A percentile compares a stretch with the other conserved stretches of the same genome.
Evolutionary conservation across 2,888 invertebrate genomes (phyloP).

Genomic region (Nyleta sp.): DNA sequence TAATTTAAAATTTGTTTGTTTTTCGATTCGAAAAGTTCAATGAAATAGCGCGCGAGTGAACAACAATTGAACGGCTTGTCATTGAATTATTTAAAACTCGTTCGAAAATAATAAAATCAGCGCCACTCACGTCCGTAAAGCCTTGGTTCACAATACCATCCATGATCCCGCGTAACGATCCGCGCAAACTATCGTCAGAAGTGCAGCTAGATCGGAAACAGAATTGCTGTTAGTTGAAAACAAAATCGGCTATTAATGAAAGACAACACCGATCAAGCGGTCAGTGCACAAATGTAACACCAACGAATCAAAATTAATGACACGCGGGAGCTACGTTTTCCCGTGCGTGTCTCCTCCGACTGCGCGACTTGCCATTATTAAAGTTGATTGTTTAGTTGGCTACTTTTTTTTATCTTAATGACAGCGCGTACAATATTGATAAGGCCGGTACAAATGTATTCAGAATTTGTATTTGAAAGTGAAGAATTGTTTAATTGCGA

Average conservation of each 20-base stretch:
- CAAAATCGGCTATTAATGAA: neutral
- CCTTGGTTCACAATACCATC: constrained; percentile 29
- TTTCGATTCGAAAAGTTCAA: too few relatives aligned
- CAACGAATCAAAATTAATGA: neutral
- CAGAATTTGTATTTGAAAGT: too few relatives aligned
- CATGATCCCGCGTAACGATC: constrained; percentile 14
- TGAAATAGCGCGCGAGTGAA: neutral
- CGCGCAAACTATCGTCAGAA: constrained; percentile 8
- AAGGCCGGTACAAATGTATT: too few relatives aligned
- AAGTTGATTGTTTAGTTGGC: too few relatives aligned
- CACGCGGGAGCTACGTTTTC: neutral
- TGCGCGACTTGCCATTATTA: too few relatives aligned
- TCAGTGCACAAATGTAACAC: neutral
- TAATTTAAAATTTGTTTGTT: too few relatives aligned
- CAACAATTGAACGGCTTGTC: neutral
- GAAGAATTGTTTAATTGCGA: too few relatives aligned
- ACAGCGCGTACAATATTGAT: too few relatives aligned
- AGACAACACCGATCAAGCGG: neutral
- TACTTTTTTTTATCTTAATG: too few relatives aligned
- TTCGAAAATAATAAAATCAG: constrained; percentile 2
- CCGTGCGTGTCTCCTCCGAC: neutral
- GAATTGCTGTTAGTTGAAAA: constrained; percentile 8
- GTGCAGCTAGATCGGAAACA: constrained; percentile 10
- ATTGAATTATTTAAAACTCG: neutral
- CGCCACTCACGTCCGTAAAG: constrained; percentile 25